Percentiles rank a stretch among this genome's conserved stretches.
Evolutionary conservation across 53 echinoderm and acorn worm species (phyloP).

Genomic region (Henricia sp.): DNA sequence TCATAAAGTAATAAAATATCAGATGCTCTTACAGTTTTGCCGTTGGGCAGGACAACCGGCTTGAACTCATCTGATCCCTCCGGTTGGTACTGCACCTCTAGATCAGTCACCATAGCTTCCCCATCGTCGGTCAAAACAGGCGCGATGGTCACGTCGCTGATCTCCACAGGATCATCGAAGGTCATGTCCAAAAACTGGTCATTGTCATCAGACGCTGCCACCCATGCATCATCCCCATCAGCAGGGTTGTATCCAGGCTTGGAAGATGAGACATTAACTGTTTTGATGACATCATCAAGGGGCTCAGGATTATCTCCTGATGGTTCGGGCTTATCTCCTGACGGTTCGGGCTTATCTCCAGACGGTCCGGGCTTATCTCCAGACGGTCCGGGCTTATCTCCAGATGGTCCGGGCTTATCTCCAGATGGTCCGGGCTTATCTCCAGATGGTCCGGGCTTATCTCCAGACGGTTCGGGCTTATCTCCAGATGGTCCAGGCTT

Average conservation of each 20-base stretch:
- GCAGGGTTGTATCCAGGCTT: constrained; percentile 2
- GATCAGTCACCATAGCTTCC: background rate
- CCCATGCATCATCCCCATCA: background rate
- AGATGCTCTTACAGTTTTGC: background rate
- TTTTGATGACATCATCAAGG: background rate
- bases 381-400: background rate
- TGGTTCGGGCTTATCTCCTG: no score
- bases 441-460: background rate
- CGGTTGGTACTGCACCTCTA: constrained; percentile 2
- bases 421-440: background rate
- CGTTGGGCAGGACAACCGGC: background rate
- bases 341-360: no score
- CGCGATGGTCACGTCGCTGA: background rate
- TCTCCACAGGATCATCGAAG: constrained; percentile 5
- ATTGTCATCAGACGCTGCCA: background rate
- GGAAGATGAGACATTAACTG: background rate
- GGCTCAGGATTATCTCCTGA: background rate
- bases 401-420: background rate
- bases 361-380: background rate
- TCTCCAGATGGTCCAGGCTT: background rate
- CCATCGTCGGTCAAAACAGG: background rate
- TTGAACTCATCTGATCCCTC: background rate
- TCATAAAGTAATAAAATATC: no score
- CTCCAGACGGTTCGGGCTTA: background rate
- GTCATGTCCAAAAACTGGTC: constrained; percentile 10